Conservation (phyloP, 2,888 invertebrate genomes). For the Meandrusa payeni region DNA sequence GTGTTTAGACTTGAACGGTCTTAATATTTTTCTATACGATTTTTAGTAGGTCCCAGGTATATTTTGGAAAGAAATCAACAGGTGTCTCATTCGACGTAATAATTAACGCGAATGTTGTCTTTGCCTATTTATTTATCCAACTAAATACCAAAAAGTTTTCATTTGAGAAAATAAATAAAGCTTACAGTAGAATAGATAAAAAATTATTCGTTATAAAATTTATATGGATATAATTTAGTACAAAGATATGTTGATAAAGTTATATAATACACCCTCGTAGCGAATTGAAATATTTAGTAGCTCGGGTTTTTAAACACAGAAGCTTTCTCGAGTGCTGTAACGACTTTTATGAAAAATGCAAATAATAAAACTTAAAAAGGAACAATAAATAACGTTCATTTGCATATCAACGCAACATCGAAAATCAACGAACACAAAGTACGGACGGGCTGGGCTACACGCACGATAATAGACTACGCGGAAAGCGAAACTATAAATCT, state of each 20-base stretch:
- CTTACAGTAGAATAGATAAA: too few species aligned
- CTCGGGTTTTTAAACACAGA: conserved; percentile 1
- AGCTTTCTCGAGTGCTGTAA: conserved; percentile 9
- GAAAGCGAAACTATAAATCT: conserved; percentile 69
- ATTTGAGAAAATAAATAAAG: too few species aligned
- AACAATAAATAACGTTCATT: conserved; percentile 40
- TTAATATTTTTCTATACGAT: too few species aligned
- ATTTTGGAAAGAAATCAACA: too few species aligned
- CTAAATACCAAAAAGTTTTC: too few species aligned
- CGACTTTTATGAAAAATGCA: conserved; percentile 18
- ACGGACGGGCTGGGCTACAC: conserved; percentile 28
- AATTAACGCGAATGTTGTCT: too few species aligned
- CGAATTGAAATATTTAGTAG: conserved; percentile 6
- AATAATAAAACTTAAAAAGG: conserved; percentile 26
- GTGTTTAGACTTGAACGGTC: too few species aligned
- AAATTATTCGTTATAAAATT: too few species aligned
- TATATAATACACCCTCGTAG: not conserved
- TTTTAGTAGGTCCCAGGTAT: too few species aligned
- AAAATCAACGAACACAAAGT: conserved; percentile 30
- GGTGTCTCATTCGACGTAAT: too few species aligned
- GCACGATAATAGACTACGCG: conserved; percentile 62
- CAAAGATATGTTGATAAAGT: not conserved
- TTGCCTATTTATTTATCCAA: too few species aligned
- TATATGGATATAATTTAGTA: too few species aligned
- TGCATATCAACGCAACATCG: conserved; percentile 37